phyloP scores from a whole-genome alignment of 2,113 vertebrate species.

The Microtus oregoni region DNA sequence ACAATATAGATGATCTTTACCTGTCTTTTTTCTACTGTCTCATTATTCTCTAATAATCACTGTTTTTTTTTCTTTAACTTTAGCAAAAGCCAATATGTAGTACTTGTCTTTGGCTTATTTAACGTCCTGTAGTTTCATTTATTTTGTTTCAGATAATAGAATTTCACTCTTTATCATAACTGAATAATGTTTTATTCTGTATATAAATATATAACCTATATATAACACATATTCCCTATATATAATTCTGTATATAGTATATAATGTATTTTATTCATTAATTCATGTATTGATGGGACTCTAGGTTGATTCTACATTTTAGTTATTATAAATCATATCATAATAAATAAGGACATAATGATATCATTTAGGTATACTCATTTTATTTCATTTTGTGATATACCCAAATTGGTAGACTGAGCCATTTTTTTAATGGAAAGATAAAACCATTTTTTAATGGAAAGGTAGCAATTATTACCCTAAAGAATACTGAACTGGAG shows the following conservation, averaged over 20 bases:
- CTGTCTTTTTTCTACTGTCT: background rate
- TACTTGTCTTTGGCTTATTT: background rate
- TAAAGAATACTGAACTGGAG: background rate
- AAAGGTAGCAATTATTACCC: background rate
- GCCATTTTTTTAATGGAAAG: background rate
- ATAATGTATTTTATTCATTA: background rate
- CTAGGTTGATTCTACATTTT: background rate
- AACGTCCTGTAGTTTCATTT: no score
- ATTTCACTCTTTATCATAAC: background rate
- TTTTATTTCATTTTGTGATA: background rate
- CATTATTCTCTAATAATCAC: background rate
- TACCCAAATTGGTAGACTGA: background rate
- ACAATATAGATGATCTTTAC: background rate
- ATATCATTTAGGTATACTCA: background rate
- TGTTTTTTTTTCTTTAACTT: background rate
- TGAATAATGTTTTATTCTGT: background rate
- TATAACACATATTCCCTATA: no score
- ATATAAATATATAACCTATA: no score
- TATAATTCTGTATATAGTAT: no score
- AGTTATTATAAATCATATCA: background rate
- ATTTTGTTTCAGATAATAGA: background rate
- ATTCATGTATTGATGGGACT: background rate
- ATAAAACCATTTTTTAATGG: background rate
- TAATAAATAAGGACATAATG: background rate
- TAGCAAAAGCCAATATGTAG: background rate